These are phyloP conservation scores for Esox lucius DNA, from an alignment of 2,797 vertebrate species.

Conservation along the genomic window DNA sequence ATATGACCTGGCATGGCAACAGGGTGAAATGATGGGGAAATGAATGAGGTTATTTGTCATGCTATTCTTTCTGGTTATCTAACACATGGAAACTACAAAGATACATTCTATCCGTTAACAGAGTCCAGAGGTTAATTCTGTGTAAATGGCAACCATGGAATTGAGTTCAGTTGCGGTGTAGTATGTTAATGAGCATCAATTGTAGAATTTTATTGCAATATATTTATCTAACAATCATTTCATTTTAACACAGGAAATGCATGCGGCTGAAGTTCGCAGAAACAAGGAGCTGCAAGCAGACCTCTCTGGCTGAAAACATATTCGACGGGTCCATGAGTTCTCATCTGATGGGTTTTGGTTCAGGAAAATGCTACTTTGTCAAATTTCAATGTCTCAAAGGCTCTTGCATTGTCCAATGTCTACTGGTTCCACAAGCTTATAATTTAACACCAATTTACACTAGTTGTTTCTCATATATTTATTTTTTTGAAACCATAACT, in stretches of 20 bases:
- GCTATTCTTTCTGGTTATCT: too few relatives aligned
- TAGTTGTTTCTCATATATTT: conserved; percentile 19
- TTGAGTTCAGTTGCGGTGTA: too few relatives aligned
- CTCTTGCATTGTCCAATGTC: conserved; percentile 33
- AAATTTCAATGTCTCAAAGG: conserved; percentile 38
- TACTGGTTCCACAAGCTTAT: conserved; percentile 12
- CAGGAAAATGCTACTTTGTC: conserved; percentile 30
- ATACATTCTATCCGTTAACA: too few relatives aligned
- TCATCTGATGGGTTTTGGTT: conserved; percentile 22
- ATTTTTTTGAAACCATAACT: conserved; percentile 22
- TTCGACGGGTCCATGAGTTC: conserved; percentile 55
- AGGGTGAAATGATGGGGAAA: too few relatives aligned
- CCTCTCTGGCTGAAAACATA: conserved; percentile 80
- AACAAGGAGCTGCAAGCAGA: conserved; percentile 86
- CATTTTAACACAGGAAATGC: conserved; percentile 76
- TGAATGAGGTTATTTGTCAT: too few relatives aligned
- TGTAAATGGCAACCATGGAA: too few relatives aligned
- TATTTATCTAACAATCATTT: background rate
- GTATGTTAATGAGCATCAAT: too few relatives aligned
- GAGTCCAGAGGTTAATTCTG: too few relatives aligned
- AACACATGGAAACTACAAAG: too few relatives aligned
- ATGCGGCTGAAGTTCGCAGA: conserved; percentile 83
- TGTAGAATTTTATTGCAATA: too few relatives aligned
- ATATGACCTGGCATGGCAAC: too few relatives aligned
- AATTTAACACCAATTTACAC: conserved; percentile 16